Evolutionary conservation across 2,888 invertebrate species (phyloP).

Genomic region (Strigamia crassipes): DNA sequence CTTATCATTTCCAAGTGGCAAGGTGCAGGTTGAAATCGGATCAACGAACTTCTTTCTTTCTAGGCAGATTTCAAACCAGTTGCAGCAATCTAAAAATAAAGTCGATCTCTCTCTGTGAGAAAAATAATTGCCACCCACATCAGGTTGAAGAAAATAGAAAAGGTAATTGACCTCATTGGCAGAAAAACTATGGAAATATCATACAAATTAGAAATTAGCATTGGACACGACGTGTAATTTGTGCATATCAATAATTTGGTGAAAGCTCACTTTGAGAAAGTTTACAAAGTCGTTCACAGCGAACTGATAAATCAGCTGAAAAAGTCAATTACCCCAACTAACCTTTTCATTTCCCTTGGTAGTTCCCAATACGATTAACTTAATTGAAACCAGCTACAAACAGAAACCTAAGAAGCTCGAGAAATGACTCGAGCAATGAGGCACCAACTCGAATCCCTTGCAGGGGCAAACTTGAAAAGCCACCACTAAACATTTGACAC

Average conservation of each 20-base stretch:
- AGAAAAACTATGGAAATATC: neutral
- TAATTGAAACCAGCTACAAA: conserved; percentile 20
- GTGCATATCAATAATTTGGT: neutral
- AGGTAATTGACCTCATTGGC: conserved; percentile 5
- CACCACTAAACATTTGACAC: neutral
- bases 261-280: neutral
- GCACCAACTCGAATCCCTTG: neutral
- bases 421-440: conserved; percentile 3
- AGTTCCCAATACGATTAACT: conserved; percentile 3
- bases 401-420: conserved; percentile 3
- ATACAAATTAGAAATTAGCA: conserved; percentile 16
- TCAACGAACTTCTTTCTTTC: conserved; percentile 6
- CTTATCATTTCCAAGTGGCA: conserved; percentile 12
- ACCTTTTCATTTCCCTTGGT: conserved; percentile 12
- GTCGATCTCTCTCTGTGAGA: neutral
- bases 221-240: neutral
- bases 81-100: conserved; percentile 8
- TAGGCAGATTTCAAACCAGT: neutral
- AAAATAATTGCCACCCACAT: conserved; percentile 1
- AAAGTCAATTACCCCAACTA: conserved; percentile 6
- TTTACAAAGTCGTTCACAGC: neutral
- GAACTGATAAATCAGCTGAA: neutral
- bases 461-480: neutral
- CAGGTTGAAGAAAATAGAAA: neutral
- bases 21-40: conserved; percentile 10